These are phyloP conservation scores for Engystomops pustulosus DNA, from an alignment of 2,113 vertebrate genomes.

Conservation along the genomic window DNA sequence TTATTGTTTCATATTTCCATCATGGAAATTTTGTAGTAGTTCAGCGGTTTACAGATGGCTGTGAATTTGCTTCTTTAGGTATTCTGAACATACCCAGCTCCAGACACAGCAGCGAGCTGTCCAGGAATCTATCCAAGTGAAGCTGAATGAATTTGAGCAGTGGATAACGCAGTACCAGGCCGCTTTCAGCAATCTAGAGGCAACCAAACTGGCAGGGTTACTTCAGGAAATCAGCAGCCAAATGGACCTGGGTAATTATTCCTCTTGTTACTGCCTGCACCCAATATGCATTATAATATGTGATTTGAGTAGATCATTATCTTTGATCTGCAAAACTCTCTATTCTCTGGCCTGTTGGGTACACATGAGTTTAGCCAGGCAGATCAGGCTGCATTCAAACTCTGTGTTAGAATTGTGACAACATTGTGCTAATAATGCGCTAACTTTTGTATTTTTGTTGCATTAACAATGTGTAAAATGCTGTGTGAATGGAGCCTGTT, in stretches of 20 bases:
- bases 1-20: no score
- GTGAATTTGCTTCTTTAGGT: constrained; percentile 73
- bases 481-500: no score
- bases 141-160: constrained; percentile 93
- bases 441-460: no score
- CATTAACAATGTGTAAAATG: no score
- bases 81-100: constrained; percentile 94
- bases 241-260: constrained; percentile 90
- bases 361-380: no score
- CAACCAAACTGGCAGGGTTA: constrained; percentile 92
- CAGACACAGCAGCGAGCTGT: constrained; percentile 92
- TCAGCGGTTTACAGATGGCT: constrained; percentile 54
- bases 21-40: no score
- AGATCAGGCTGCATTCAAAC: no score
- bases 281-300: neutral
- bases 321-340: no score
- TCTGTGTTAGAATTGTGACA: no score
- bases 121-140: constrained; percentile 94
- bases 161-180: constrained; percentile 97
- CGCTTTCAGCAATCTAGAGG: constrained; percentile 93
- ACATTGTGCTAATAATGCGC: no score
- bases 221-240: constrained; percentile 96
- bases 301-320: no score
- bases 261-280: neutral
- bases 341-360: no score